Conservation (phyloP, 2,888 invertebrate species). For the Chymomyza fuscimana region DNA sequence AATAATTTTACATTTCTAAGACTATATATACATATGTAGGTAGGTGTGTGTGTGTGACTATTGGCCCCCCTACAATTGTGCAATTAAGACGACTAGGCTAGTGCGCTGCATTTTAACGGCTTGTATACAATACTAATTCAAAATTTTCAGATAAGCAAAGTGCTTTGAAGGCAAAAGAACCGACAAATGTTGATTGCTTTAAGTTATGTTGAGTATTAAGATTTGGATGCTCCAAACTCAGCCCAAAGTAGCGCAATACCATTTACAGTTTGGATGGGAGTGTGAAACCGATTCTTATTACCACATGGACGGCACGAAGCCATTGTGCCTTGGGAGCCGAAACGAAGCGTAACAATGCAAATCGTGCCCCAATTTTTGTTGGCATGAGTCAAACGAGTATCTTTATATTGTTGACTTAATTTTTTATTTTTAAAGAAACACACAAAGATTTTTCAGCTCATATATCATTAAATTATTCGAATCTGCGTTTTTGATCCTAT, state of each 20-base stretch:
- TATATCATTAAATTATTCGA: neutral
- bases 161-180: neutral
- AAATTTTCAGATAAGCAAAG: neutral
- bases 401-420: slow-evolving; percentile 31
- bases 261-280: neutral
- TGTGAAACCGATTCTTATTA: neutral
- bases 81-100: neutral
- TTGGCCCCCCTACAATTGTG: neutral
- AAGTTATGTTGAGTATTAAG: neutral
- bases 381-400: slow-evolving; percentile 43
- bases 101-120: neutral
- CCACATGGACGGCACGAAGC: neutral
- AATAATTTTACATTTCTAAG: slow-evolving; percentile 39
- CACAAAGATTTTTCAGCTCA: slow-evolving; percentile 36
- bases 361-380: slow-evolving; percentile 46
- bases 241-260: too few relatives aligned
- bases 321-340: neutral
- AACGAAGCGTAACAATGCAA: slow-evolving; percentile 21
- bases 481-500: too few relatives aligned
- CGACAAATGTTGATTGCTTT: neutral
- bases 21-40: neutral
- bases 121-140: neutral
- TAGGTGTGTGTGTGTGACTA: neutral
- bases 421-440: slow-evolving; percentile 21
- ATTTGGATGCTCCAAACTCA: neutral